Base-by-base conservation (phyloP, 2,888 invertebrate species). In the Camponotus fellah region DNA sequence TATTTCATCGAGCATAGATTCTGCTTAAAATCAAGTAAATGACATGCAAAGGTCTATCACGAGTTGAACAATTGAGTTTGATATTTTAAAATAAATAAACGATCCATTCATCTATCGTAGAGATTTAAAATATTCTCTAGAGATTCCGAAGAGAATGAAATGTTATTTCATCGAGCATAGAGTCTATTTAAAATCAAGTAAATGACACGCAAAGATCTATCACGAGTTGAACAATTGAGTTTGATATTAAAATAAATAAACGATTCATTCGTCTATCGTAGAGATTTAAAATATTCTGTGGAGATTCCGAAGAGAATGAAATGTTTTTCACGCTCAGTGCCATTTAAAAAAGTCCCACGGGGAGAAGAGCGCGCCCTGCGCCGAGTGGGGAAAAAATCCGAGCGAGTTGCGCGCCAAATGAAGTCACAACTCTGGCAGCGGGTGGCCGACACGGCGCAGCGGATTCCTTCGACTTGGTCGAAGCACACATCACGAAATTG, bases 341-440 rank as follows among this genome's bases (percentile, higher is more conserved):
- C 56, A 12, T 37, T 79, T 58, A 34, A 74, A 17, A 43, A 12
- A 46, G 34, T 53, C 40, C 40, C 26, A 40, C 17, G 68, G 56
- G 53, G 32, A 14, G 37, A 14, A 26, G 14, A 14, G 40, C 26
- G 53, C 12, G 40, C 37, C 40, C 12, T 43, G 49, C 17, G 37
- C 9, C 8, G 9, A 64, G 21, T 12, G 71, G 34, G 43, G n/a
- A n/a, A n/a, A 58, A 49, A 71, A 56, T 49, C 71, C 75, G 81
- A 32, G 14, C 81, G 46, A 77, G 89, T 92, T 91, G 91, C 91
- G 91, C 91, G 89, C 90, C 89, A 94, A 94, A 94, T 94, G 92
- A 94, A 94, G 94, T 94, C 94, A 94, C 93, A 94, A 94, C 94
- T 93, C 72, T 90, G 92, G 85, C 94, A 93, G 93, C 94, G 94